A percentile compares a stretch with the other conserved stretches of the same genome.
Conservation (phyloP, 1,140 invertebrate species). For the Eumaeus atala region DNA sequence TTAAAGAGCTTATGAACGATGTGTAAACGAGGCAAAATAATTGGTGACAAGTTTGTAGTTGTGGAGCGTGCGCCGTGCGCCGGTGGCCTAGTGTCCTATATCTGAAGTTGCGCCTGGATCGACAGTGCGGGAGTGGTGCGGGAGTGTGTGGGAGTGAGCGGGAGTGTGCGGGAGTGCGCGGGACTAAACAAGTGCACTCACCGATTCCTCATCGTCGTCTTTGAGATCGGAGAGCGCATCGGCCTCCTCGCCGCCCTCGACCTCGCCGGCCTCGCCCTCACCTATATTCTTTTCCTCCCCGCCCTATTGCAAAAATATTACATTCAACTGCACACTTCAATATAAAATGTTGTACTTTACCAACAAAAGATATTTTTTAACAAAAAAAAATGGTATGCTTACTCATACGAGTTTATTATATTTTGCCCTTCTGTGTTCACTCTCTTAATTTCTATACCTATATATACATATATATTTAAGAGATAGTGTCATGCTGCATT, state of each 20-base stretch:
- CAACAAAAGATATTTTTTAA: too few relatives aligned
- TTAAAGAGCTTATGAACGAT: too few relatives aligned
- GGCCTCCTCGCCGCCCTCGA: slow-evolving; percentile 41
- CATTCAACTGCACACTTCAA: background rate
- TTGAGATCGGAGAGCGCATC: slow-evolving; percentile 62
- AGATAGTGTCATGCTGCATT: too few relatives aligned
- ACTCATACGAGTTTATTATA: too few relatives aligned
- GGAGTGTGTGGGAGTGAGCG: slow-evolving; percentile 22
- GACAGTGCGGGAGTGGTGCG: slow-evolving; percentile 24
- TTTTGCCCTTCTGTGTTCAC: too few relatives aligned
- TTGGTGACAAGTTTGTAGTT: too few relatives aligned
- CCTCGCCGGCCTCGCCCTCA: slow-evolving; percentile 45
- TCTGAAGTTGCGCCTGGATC: slow-evolving; percentile 33
- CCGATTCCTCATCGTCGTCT: slow-evolving; percentile 68
- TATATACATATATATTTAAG: too few relatives aligned
- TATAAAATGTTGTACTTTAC: too few relatives aligned
- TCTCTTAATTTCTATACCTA: too few relatives aligned
- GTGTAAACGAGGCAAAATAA: too few relatives aligned
- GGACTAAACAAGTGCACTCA: slow-evolving; percentile 51
- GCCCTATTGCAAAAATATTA: slow-evolving; percentile 44
- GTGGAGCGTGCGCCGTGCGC: slow-evolving; percentile 33
- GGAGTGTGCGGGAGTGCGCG: slow-evolving; percentile 9
- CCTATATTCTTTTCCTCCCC: slow-evolving; percentile 48
- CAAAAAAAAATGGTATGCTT: too few relatives aligned
- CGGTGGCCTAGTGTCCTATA: slow-evolving; percentile 60